phyloP scores from a whole-genome alignment of 2,113 vertebrate genomes.

The Taxidea taxus region DNA sequence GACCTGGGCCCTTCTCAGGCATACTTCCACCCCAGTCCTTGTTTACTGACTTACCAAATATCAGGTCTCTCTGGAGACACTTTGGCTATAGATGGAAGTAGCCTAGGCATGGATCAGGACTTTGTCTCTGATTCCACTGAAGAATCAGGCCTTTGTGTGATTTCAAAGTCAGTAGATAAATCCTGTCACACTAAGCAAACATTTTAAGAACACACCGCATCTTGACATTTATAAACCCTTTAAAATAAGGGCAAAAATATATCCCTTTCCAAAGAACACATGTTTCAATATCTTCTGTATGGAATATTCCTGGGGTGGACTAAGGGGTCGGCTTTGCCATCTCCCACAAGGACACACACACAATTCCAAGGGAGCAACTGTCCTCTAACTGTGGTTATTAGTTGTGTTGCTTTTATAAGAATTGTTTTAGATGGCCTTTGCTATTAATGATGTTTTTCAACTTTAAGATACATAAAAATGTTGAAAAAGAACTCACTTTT shows the following conservation, averaged over 20 bases:
- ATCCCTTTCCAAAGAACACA: not conserved
- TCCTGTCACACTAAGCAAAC: not conserved
- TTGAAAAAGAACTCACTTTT: not conserved
- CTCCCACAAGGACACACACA: not conserved
- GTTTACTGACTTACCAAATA: not conserved
- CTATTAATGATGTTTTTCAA: not conserved
- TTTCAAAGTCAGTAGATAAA: not conserved
- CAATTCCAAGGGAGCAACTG: not conserved
- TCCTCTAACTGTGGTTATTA: not conserved
- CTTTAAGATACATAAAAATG: not conserved
- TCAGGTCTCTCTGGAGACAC: not conserved
- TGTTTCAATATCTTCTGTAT: not conserved
- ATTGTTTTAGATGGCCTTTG: not conserved
- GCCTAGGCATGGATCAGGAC: not conserved
- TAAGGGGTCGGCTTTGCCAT: not conserved
- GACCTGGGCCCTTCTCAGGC: not conserved
- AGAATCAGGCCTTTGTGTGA: slow-evolving; percentile 31
- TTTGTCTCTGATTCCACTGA: slow-evolving; percentile 12
- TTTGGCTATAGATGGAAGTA: not conserved
- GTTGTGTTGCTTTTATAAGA: not conserved
- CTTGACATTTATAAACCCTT: slow-evolving; percentile 4
- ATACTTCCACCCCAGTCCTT: not conserved
- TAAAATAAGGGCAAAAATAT: not conserved
- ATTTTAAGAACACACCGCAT: not conserved
- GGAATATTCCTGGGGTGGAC: not conserved